A percentile compares a stretch with the other conserved stretches of the same genome.
phyloP scores from a whole-genome alignment of 2,797 vertebrate species.

The Kryptopterus vitreolus region DNA sequence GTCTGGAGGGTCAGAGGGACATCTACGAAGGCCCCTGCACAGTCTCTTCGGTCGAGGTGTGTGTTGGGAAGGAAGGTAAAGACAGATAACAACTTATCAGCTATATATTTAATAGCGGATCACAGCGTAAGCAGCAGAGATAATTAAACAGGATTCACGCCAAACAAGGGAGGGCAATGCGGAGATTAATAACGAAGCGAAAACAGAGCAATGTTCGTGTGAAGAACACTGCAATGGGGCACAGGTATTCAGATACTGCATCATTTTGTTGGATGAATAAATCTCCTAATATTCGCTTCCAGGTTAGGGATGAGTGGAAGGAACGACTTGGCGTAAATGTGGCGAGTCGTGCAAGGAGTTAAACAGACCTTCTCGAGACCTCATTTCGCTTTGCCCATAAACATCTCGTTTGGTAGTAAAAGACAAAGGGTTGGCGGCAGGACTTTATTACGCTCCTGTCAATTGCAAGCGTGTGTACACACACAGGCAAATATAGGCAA shows the following conservation, averaged over 20 bases:
- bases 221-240: background rate
- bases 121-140: constrained; percentile 46
- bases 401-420: constrained; percentile 69
- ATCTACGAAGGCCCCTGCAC: constrained; percentile 54
- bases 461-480: constrained; percentile 50
- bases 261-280: too few species aligned
- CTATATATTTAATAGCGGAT: constrained; percentile 49
- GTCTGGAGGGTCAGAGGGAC: constrained; percentile 47
- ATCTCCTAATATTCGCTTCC: background rate
- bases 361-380: constrained; percentile 61
- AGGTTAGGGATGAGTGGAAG: background rate
- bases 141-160: constrained; percentile 42
- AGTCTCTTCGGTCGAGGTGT: constrained; percentile 48
- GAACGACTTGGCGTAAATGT: background rate
- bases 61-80: constrained; percentile 45
- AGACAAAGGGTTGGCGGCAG: constrained; percentile 63
- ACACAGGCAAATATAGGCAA: constrained; percentile 51
- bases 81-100: constrained; percentile 56
- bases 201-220: background rate
- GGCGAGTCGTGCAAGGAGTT: too few species aligned
- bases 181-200: background rate
- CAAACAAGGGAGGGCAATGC: constrained; percentile 23
- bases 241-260: background rate
- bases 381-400: constrained; percentile 64
- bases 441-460: constrained; percentile 59